Base-by-base conservation (phyloP, 2,113 vertebrate species). In the Trichomycterus rosablanca region DNA sequence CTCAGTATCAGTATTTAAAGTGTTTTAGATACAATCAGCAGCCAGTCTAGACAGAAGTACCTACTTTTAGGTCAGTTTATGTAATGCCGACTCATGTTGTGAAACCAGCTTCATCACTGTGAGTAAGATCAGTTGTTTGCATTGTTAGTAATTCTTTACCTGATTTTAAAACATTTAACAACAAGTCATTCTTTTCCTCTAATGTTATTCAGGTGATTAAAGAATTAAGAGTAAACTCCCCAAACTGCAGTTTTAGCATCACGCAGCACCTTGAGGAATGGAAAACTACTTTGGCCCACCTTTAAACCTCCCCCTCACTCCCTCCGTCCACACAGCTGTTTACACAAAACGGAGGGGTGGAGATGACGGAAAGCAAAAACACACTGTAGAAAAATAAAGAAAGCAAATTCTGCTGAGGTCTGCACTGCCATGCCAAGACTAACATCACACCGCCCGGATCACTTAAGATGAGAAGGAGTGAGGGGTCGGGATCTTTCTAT, bases 201-300 rank as follows among this genome's bases (percentile, higher is more conserved):
- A n/a, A n/a, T n/a, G n/a, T n/a, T n/a, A n/a, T n/a, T n/a, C n/a
- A n/a, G n/a, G n/a, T n/a, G n/a, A n/a, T n/a, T n/a, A n/a, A n/a
- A n/a, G n/a, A n/a, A n/a, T n/a, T n/a, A n/a, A n/a, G n/a, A n/a
- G n/a, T n/a, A n/a, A n/a, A n/a, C n/a, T n/a, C n/a, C n/a, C n/a
- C n/a, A n/a, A n/a, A n/a, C n/a, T n/a, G n/a, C 14, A 39, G 34
- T 37, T 9, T 74, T 11, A 15, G 12, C 34, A 20, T 35, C 11
- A 65, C 59, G 59, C 81, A 83, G 77, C 77, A 67, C 55, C 67
- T 78, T 63, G 44, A 61, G 42, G 66, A 58, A 67, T 55, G 43
- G 68, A 76, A 80, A 75, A 70, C 16, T 71, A 74, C 74, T n/a
- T 74, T 52, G 39, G 23, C 34, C 14, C 34, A 35, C 4, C 4